Percentiles rank a stretch among this genome's conserved stretches.
Evolutionary conservation across 1,140 invertebrate species (phyloP).

Genomic region (Caenorhabditis tropicalis): DNA sequence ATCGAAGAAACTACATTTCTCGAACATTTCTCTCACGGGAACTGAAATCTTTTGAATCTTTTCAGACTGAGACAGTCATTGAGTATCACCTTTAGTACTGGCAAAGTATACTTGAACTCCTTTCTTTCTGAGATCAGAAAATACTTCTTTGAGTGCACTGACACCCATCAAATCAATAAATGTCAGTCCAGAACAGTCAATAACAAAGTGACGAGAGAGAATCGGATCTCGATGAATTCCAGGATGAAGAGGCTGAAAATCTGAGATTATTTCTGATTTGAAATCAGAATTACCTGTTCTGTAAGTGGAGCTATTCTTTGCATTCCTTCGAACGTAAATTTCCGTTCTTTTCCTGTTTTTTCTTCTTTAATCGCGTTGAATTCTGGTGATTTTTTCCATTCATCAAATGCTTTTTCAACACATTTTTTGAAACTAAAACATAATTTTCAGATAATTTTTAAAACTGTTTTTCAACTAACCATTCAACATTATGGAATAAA

Average conservation of each 20-base stretch:
- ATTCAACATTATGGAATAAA: conserved; percentile 71
- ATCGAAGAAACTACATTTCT: conserved; percentile 63
- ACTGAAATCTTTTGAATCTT: conserved; percentile 30
- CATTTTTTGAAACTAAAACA: conserved; percentile 63
- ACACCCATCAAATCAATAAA: conserved; percentile 72
- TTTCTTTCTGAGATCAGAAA: conserved; percentile 55
- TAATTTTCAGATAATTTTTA: neutral
- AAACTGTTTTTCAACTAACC: neutral
- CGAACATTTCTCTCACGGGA: conserved; percentile 68
- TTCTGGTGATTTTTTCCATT: conserved; percentile 52
- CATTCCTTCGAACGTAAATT: conserved; percentile 52
- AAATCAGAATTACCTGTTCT: neutral
- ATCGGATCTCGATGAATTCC: neutral
- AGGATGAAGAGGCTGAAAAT: conserved; percentile 5
- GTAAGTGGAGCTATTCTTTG: neutral
- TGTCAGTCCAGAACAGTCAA: conserved; percentile 72
- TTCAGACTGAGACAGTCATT: neutral
- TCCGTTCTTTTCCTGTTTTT: conserved; percentile 49
- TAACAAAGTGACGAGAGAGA: conserved; percentile 63
- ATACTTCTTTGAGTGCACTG: conserved; percentile 68
- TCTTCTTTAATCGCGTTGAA: conserved; percentile 43
- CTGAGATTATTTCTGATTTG: neutral
- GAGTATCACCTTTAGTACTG: conserved; percentile 62
- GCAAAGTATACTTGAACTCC: conserved; percentile 69
- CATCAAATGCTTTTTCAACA: conserved; percentile 62